These are phyloP conservation scores for Eilema sororculum DNA, from an alignment of 2,888 invertebrate genomes.

Conservation along the genomic window DNA sequence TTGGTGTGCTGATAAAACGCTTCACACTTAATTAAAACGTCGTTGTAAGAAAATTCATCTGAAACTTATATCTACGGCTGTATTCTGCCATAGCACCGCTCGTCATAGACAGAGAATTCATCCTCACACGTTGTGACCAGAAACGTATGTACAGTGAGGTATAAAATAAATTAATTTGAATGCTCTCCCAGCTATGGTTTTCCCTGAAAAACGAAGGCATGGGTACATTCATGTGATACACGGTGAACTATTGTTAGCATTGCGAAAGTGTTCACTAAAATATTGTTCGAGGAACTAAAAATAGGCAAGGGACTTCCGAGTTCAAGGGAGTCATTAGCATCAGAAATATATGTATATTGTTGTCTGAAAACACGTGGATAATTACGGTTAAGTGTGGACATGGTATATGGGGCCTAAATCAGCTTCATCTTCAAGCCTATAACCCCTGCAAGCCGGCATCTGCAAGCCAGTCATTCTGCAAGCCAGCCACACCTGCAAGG, in stretches of 20 bases:
- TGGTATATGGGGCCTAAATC: background rate
- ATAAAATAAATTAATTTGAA: no score
- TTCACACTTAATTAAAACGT: background rate
- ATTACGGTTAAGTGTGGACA: background rate
- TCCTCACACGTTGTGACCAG: no score
- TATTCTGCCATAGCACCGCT: no score
- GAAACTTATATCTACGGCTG: no score
- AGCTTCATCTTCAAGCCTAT: background rate
- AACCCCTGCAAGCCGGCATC: no score
- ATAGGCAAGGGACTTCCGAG: conserved; percentile 63
- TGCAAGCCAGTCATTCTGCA: no score
- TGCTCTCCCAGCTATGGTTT: no score
- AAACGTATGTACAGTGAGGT: no score
- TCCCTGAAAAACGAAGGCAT: no score
- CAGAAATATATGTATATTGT: background rate
- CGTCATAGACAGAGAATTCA: no score
- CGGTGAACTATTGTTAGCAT: conserved; percentile 10
- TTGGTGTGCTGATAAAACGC: background rate
- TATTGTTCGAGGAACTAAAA: conserved; percentile 42
- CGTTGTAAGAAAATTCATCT: background rate
- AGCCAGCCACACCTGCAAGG: no score
- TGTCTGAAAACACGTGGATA: background rate
- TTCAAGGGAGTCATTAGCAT: conserved; percentile 64
- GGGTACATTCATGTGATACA: background rate
- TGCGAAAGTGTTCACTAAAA: conserved; percentile 37